phyloP scores from a whole-genome alignment of 2,888 invertebrate genomes.

The Proisotoma minuta region DNA sequence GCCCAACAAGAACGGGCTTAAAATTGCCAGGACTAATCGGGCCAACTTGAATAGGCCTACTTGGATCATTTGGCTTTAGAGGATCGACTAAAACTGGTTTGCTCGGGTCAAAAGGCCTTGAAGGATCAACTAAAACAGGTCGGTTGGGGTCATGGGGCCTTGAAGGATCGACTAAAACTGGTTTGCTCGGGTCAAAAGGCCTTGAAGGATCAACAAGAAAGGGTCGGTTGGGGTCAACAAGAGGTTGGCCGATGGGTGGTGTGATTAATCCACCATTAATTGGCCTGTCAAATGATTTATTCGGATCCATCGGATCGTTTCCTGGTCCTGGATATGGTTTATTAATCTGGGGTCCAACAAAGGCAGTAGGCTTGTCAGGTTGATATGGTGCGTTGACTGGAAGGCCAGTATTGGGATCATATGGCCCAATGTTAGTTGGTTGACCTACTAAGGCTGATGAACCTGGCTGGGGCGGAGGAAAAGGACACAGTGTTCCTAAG shows the following conservation, averaged over 20 bases:
- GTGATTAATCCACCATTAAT: too few species aligned
- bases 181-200: not conserved
- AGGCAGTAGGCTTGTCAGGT: too few species aligned
- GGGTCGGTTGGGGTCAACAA: not conserved
- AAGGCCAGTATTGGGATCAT: too few species aligned
- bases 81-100: constrained; percentile 16
- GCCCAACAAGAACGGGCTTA: not conserved
- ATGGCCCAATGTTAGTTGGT: too few species aligned
- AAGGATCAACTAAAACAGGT: constrained; percentile 13
- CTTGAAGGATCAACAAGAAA: constrained; percentile 7
- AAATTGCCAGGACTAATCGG: constrained; percentile 11
- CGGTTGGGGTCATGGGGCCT: constrained; percentile 16
- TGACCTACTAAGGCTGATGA: too few species aligned
- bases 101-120: not conserved
- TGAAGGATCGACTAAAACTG: constrained; percentile 16
- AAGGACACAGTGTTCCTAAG: not conserved
- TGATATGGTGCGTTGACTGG: too few species aligned
- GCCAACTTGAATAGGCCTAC: constrained; percentile 8
- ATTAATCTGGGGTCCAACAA: too few species aligned
- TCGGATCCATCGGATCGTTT: too few species aligned
- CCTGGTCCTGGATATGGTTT: too few species aligned
- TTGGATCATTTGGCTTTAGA: constrained; percentile 7
- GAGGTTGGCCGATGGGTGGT: constrained; percentile 15
- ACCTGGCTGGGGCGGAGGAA: not conserved
- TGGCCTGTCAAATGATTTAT: too few species aligned